Evolutionary conservation across 2,888 invertebrate species (phyloP).

Genomic region (Chouioia cunea): DNA sequence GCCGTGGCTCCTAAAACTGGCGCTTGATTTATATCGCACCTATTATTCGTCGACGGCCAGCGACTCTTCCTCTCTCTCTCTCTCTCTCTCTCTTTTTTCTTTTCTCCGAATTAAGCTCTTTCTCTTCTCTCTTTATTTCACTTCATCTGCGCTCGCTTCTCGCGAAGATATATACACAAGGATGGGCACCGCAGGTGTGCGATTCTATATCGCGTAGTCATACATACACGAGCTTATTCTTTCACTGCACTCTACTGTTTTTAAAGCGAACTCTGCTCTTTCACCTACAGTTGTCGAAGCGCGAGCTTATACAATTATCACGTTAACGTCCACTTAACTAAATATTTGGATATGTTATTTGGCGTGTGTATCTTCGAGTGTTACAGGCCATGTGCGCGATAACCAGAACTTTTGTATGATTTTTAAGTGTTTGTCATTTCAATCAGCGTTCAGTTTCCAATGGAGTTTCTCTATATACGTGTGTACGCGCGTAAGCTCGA

Average conservation of each 20-base stretch:
- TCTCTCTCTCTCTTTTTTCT: neutral
- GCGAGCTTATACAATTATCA: no score
- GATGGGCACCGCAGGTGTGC: neutral
- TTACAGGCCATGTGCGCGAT: no score
- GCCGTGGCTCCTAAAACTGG: slow-evolving; percentile 16
- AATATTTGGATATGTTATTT: no score
- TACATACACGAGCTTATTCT: neutral
- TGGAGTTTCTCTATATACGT: no score
- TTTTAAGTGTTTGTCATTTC: no score
- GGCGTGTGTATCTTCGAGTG: no score
- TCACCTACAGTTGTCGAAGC: no score
- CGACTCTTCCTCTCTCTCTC: neutral
- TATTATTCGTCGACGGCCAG: slow-evolving; percentile 23
- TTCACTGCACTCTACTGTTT: no score
- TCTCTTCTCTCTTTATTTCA: neutral
- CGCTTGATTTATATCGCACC: slow-evolving; percentile 42
- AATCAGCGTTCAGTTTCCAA: no score
- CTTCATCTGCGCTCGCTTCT: slow-evolving; percentile 18
- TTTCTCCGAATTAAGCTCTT: slow-evolving; percentile 41
- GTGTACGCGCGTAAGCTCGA: no score
- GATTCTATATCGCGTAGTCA: neutral
- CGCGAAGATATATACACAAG: neutral
- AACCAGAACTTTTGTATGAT: no score
- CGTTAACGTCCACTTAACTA: no score
- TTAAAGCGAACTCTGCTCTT: neutral